Conservation (phyloP, 1,140 invertebrate genomes). For the Reticulitermes speratus region DNA sequence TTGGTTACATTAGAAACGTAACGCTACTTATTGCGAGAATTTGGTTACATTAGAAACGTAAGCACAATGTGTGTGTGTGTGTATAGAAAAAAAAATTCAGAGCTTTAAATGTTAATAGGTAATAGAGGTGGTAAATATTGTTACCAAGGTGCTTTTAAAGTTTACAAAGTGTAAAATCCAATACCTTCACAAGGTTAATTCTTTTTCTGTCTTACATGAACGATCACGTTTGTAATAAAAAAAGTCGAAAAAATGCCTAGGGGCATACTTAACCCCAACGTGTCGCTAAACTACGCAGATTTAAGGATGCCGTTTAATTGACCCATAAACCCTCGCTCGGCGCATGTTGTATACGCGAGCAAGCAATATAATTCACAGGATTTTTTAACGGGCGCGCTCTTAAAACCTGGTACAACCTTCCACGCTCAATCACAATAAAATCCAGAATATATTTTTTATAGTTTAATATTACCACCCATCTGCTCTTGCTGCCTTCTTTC, state of each 20-base stretch:
- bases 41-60: too few species aligned
- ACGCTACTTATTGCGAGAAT: too few species aligned
- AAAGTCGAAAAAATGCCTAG: background rate
- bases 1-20: too few species aligned
- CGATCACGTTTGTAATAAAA: background rate
- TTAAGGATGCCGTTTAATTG: background rate
- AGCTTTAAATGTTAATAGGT: too few species aligned
- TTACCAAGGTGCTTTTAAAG: too few species aligned
- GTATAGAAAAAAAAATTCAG: too few species aligned
- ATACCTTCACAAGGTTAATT: too few species aligned
- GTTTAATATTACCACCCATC: background rate
- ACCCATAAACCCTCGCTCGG: background rate
- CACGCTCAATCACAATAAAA: conserved; percentile 16
- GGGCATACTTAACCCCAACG: background rate
- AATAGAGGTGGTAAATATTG: too few species aligned
- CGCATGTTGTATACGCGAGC: background rate
- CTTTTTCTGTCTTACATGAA: too few species aligned
- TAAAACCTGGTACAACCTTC: background rate
- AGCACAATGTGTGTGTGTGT: too few species aligned
- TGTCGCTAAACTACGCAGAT: background rate
- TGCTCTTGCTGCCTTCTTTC: background rate
- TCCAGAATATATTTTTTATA: background rate
- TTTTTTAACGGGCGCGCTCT: background rate
- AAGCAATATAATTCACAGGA: background rate
- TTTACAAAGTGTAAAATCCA: too few species aligned